These are phyloP conservation scores for Semicossyphus pulcher DNA, from an alignment of 2,113 vertebrate species.

Conservation along the genomic window DNA sequence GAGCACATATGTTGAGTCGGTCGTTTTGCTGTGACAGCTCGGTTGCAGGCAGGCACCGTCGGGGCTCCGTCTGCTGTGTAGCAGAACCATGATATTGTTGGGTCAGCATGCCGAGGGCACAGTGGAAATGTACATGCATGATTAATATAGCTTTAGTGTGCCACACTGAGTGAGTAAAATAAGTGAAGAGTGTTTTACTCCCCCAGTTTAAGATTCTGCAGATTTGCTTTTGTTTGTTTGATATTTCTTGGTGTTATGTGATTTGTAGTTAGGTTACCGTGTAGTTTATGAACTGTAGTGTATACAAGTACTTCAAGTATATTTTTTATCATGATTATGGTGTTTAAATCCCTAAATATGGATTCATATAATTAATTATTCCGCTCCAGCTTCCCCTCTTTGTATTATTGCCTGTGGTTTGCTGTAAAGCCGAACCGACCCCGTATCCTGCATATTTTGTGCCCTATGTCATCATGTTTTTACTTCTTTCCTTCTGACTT, in stretches of 20 bases:
- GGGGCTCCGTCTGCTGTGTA: background rate
- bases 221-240: background rate
- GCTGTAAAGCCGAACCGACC: background rate
- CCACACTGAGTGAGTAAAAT: background rate
- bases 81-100: background rate
- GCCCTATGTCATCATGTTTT: background rate
- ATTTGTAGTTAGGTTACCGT: too few species aligned
- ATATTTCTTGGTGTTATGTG: background rate
- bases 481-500: background rate
- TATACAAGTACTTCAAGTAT: too few species aligned
- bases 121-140: background rate
- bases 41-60: background rate
- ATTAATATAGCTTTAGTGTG: background rate
- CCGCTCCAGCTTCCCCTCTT: background rate
- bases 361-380: background rate
- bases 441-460: background rate
- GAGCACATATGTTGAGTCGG: background rate
- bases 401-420: background rate
- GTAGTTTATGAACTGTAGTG: background rate
- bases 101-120: background rate
- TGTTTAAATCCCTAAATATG: too few species aligned
- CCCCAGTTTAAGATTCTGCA: background rate
- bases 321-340: too few species aligned
- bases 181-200: background rate
- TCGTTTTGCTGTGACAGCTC: slow-evolving; percentile 3